A percentile compares a stretch with the other conserved stretches of the same genome.
phyloP scores from a whole-genome alignment of 1,140 invertebrate genomes.

The Drosophila ficusphila region DNA sequence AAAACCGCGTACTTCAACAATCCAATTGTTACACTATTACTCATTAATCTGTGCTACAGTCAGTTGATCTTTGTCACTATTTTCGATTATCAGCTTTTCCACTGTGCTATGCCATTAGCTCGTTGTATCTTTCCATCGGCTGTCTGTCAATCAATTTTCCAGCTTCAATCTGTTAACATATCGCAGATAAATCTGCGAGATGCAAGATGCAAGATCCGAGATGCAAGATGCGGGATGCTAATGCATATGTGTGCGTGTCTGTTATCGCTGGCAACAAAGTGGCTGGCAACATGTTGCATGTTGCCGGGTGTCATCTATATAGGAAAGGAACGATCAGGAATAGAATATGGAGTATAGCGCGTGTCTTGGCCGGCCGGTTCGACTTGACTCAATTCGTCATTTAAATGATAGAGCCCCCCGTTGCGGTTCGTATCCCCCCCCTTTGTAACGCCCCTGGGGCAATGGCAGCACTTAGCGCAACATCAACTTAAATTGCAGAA shows the following conservation, averaged over 20 bases:
- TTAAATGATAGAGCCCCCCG: constrained; percentile 60
- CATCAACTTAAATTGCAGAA: constrained; percentile 72
- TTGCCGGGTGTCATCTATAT: constrained; percentile 18
- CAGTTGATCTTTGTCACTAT: too few species aligned
- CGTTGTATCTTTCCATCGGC: constrained; percentile 8
- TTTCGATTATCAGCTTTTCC: too few species aligned
- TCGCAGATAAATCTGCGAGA: constrained; percentile 10
- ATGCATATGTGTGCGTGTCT: constrained; percentile 20
- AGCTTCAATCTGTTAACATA: constrained; percentile 43
- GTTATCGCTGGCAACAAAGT: constrained; percentile 45
- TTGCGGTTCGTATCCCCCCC: neutral
- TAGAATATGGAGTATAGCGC: constrained; percentile 37
- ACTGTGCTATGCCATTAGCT: neutral
- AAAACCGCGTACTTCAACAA: neutral
- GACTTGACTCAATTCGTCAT: constrained; percentile 76
- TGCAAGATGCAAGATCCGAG: too few species aligned
- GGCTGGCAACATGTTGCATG: constrained; percentile 44
- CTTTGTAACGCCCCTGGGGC: constrained; percentile 25
- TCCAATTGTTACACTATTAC: neutral
- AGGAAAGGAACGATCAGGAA: constrained; percentile 9
- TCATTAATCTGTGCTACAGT: too few species aligned
- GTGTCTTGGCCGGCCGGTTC: constrained; percentile 56
- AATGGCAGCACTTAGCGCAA: constrained; percentile 76
- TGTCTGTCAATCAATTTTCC: constrained; percentile 40
- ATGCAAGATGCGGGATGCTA: constrained; percentile 1